Base-by-base conservation (phyloP, 2,888 invertebrate genomes). In the Protophormia terraenovae region DNA sequence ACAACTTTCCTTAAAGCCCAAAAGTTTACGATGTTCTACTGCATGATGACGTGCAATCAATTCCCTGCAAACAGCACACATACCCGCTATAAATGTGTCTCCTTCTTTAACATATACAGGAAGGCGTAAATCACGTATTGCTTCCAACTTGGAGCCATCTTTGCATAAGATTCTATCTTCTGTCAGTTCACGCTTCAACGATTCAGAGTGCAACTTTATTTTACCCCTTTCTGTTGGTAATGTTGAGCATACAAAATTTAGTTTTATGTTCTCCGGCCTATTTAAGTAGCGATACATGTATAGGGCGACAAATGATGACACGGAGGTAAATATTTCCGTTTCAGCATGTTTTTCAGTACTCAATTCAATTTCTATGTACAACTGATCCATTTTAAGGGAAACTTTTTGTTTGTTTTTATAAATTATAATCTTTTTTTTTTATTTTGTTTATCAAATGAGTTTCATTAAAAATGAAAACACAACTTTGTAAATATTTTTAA, bases 1-100 rank as follows among this genome's bases (percentile, higher is more conserved):
- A 89, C 97, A 97, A 72, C 96, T 95, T 84, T 94, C 95, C 83
- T 97, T 95, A 89, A 97, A 98, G 0, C 97, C 97, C 14, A 97
- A 93, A 53, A 97, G 87, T 64, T 92, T 89, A 0, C 88, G 88
- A 7, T 88, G 78, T 45, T 89, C 88, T 0, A 69, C 69, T 47
- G 92, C 92, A 4, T 86, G 77, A 38, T 91, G 90, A 0, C 90
- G 88, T 88, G 94, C 94, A 6, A 95, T 93, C 7, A 96, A 93
- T 89, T 94, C 94, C 10, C 96, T 92, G 60, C 95, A 92, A 38
- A 96, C 96, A 1, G 96, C 95, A 92, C 97, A 96, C 7, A 97
- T 92, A 0, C 97, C 97, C 8, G 97, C 96, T 69, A 97, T 94
- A 69, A 95, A 94, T 16, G 94, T 95, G 78, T 94, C 93, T 14